These are phyloP conservation scores for Toxotes jaculatrix DNA, from an alignment of 2,113 vertebrate genomes.

Conservation along the genomic window DNA sequence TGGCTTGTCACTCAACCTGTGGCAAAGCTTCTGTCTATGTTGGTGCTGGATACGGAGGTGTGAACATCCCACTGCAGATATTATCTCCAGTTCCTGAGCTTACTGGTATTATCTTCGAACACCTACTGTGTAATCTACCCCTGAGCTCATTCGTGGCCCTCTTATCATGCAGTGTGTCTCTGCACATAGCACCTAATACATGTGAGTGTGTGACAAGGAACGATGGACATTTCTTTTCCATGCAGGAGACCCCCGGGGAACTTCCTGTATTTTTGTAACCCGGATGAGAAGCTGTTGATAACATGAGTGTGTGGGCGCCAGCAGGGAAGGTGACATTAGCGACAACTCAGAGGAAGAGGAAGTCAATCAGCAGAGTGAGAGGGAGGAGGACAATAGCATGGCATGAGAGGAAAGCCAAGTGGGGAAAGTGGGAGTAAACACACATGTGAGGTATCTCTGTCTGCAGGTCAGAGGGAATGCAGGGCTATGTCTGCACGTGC, in stretches of 20 bases:
- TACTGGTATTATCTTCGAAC: slow-evolving; percentile 67
- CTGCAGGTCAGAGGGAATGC: slow-evolving; percentile 50
- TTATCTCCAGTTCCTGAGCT: slow-evolving; percentile 56
- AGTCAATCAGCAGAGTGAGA: slow-evolving; percentile 74
- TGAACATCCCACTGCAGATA: slow-evolving; percentile 53
- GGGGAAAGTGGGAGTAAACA: slow-evolving; percentile 67
- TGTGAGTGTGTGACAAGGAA: slow-evolving; percentile 55
- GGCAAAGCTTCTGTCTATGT: not conserved
- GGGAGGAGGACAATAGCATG: slow-evolving; percentile 69
- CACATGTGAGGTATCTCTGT: slow-evolving; percentile 50
- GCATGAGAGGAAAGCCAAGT: slow-evolving; percentile 71
- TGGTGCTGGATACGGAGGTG: slow-evolving; percentile 40
- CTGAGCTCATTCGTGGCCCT: slow-evolving; percentile 53
- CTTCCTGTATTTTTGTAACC: slow-evolving; percentile 79
- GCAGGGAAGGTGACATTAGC: slow-evolving; percentile 78
- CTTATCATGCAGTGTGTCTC: slow-evolving; percentile 42
- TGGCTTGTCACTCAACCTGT: slow-evolving; percentile 55
- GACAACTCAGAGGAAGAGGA: slow-evolving; percentile 79
- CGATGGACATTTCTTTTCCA: slow-evolving; percentile 68
- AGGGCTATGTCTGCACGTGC: slow-evolving; percentile 29
- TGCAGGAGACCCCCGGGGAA: slow-evolving; percentile 64
- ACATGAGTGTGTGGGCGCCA: slow-evolving; percentile 73
- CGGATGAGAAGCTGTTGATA: slow-evolving; percentile 79
- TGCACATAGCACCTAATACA: slow-evolving; percentile 35
- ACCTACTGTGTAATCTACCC: slow-evolving; percentile 66